Evolutionary conservation across 2,113 vertebrate genomes (phyloP).

Genomic region (Prunella fulvescens): DNA sequence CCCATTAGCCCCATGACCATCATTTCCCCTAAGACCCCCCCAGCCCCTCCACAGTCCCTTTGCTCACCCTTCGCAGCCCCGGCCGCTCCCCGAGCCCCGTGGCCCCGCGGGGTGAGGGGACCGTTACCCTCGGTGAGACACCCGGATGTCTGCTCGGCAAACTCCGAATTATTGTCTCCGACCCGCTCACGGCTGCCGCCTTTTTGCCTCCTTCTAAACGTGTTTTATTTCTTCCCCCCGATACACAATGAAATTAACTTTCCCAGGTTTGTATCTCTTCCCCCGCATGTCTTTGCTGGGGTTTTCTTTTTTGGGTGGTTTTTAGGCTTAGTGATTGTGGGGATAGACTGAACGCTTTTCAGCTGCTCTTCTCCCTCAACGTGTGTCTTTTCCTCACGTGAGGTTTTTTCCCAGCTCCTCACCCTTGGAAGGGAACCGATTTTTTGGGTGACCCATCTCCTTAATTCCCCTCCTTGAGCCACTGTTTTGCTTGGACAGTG

Average conservation of each 20-base stretch:
- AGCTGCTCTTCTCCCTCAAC: background rate
- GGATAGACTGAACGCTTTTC: fast-evolving
- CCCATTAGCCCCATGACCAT: background rate
- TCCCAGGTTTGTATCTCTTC: background rate
- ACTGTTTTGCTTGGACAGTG: background rate
- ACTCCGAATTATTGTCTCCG: background rate
- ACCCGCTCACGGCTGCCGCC: background rate
- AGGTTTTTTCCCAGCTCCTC: background rate
- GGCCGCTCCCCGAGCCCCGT: no score
- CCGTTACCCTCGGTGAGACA: background rate
- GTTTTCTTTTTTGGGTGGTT: background rate
- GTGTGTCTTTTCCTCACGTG: background rate
- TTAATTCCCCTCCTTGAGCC: no score
- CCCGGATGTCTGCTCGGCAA: constrained; percentile 20
- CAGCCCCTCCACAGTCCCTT: background rate
- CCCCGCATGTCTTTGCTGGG: fast-evolving
- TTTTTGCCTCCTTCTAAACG: background rate
- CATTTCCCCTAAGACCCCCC: background rate
- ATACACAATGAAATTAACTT: background rate
- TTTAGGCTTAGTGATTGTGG: background rate
- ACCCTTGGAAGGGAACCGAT: background rate
- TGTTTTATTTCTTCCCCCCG: background rate
- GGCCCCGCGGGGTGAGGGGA: background rate
- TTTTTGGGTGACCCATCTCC: background rate
- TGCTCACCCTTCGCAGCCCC: no score